Conservation (phyloP, 1,140 invertebrate genomes). For the Euschistus heros region DNA sequence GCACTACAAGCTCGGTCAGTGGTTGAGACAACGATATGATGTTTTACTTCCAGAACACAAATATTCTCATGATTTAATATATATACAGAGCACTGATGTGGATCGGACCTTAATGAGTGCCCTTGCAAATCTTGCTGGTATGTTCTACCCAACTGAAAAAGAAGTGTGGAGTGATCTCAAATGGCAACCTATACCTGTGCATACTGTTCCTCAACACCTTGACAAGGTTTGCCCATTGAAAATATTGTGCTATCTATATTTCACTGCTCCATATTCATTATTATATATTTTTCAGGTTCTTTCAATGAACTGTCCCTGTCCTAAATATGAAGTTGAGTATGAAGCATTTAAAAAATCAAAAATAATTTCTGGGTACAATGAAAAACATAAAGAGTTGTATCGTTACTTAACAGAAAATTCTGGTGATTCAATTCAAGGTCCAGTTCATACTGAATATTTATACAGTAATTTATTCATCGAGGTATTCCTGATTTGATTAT, state of each 20-base stretch:
- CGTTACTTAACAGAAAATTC: conserved; percentile 48
- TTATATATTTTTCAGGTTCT: conserved; percentile 33
- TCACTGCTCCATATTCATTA: too few species aligned
- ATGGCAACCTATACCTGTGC: conserved; percentile 87
- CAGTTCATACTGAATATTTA: conserved; percentile 46
- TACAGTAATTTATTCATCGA: conserved; percentile 61
- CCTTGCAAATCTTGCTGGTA: conserved; percentile 65
- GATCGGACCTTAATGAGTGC: conserved; percentile 87
- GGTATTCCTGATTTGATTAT: conserved; percentile 31
- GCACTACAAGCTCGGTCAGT: conserved; percentile 14
- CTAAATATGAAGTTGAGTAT: conserved; percentile 47
- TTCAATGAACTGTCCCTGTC: conserved; percentile 55
- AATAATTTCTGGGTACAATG: conserved; percentile 45
- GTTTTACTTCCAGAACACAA: not conserved
- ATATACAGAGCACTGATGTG: conserved; percentile 64
- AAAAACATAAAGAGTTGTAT: conserved; percentile 50
- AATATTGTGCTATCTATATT: too few species aligned
- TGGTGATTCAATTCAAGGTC: conserved; percentile 43
- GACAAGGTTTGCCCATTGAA: conserved; percentile 44
- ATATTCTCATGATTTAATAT: conserved; percentile 51
- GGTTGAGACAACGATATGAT: conserved; percentile 18
- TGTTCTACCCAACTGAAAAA: conserved; percentile 48
- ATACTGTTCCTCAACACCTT: conserved; percentile 53
- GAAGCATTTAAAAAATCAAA: conserved; percentile 42
- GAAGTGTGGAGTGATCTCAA: conserved; percentile 51